Base-by-base conservation (phyloP, 2,797 vertebrate species). In the Galago senegalensis region DNA sequence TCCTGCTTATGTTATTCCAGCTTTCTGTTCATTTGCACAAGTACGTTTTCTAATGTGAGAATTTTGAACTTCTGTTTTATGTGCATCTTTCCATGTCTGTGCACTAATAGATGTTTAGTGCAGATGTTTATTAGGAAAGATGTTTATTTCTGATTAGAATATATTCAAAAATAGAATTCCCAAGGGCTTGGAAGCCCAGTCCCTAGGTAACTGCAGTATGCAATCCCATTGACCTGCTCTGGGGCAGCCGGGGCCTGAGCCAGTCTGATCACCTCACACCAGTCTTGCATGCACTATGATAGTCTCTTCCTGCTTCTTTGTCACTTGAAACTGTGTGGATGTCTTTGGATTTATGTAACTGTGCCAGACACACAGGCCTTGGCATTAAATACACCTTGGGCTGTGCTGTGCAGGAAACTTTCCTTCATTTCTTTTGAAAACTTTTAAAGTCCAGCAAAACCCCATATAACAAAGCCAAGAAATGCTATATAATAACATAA, bases 101-200 rank as follows among this genome's bases (percentile, higher is more conserved):
- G 21, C 49, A 25, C 37, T 60, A 17, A 46, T 21, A 27, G 40
- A 40, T 40, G 40, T 40, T 40, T 40, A 40, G 40, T 40, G 40
- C 40, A 40, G 40, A 40, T 40, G 40, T 40, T 40, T 40, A 40
- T 40, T 40, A 40, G 34, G 13, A 53, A 83, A 23, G 20, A 46
- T 40, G 20, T 25, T 77, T 31, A 72, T 87, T 84, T 89, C 14
- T 77, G 14, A 29, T 7, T 40, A 4, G 21, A 83, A 11, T 29
- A 31, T 31, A 60, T 46, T 16, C 21, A 72, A 43, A 23, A 27
- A 61, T 80, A 17, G 34, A 21, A 12, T 16, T 70, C 1, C 2
- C 11, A 1, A 31, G 13, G 27, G 10, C 34, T 16, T 34, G 18
- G 20, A 21, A 2, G 0, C 27, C 23, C 3, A 53, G 1, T 2